Evolutionary conservation across 2,888 invertebrate species (phyloP), one percentile per base, ranked within the genome.

Genomic region (Macrophya annulata): DNA sequence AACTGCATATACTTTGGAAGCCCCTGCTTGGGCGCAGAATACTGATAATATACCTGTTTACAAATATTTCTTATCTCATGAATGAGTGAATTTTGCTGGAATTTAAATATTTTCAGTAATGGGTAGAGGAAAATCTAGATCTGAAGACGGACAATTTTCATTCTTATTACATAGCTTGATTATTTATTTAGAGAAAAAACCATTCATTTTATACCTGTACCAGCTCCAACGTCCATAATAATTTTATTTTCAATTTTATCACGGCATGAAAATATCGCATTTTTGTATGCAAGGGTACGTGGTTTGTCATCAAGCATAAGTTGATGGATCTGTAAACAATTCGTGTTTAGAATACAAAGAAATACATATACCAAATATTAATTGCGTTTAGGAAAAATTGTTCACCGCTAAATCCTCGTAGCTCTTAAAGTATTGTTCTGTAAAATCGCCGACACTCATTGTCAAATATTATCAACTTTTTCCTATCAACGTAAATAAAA

Each of bases 11-110:
- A 98, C 98, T 93, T 96, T 96, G 85, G 95, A 95, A 6, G 99
- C 99, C n/a, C 99, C 99, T 48, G 98, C 98, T 93, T 96, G 95
- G 0, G 98, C 98, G 93, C 98, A 98, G 93, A 98, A 98, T 90
- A 98, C 94, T 1, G 98, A 98, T 43, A 99, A 94, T 89, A 99
- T 97, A 43, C 99, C 96, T 91, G 93, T 40, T 88, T 84, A 84
- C 84, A 37, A 84, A 65, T 65, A 84, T 71, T 45, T 10, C 84
- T 71, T 17, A 68, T 17, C 15, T 15, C 15, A 40, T 31, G 72
- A 17, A 37, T 48, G 6, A 25, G 17, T n/a, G 43, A 21, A 72
- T 43, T 0, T 43, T 3, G n/a, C 21, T 72, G 37, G 72, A 5
- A 12, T 15, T 31, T 1, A 15, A 76, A 31, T 21, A 25, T 48